A percentile compares a stretch with the other conserved stretches of the same genome.
Conservation (phyloP, 2,113 vertebrate genomes). For the Psittacus erithacus region DNA sequence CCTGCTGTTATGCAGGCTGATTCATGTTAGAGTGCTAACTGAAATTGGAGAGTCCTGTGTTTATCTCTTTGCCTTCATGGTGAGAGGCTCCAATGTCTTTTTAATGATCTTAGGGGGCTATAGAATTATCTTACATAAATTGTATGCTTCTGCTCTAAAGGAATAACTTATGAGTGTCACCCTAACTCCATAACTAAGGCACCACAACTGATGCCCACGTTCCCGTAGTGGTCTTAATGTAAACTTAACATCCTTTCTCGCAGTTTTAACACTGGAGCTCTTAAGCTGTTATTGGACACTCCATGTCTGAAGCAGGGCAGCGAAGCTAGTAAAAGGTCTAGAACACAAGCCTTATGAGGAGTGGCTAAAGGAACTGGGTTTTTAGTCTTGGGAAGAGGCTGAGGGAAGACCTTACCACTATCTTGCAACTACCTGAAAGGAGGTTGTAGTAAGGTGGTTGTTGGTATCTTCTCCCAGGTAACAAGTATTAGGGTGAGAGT, state of each 20-base stretch:
- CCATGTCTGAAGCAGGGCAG: not conserved
- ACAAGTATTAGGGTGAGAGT: not conserved
- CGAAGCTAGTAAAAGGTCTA: not conserved
- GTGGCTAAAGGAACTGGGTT: accelerated
- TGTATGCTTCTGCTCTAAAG: not conserved
- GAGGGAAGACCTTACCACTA: not conserved
- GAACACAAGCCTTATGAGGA: not conserved
- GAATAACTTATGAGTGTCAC: not conserved
- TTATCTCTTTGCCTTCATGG: not conserved
- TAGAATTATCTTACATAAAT: not conserved
- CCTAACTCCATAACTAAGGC: not conserved
- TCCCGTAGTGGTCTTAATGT: not conserved
- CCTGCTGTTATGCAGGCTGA: not conserved
- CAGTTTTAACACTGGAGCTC: not conserved
- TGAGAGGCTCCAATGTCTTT: not conserved
- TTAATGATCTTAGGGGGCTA: not conserved
- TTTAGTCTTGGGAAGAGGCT: not conserved
- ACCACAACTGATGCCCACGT: not conserved
- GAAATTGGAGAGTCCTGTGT: not conserved
- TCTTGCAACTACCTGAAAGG: not conserved
- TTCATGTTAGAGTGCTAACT: not conserved
- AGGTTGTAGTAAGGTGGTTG: not conserved
- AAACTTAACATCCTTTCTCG: not conserved
- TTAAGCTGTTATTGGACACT: not conserved
- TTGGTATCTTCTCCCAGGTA: not conserved